Base-by-base conservation (phyloP, 2,113 vertebrate genomes). In the Amblyopsis rosae region DNA sequence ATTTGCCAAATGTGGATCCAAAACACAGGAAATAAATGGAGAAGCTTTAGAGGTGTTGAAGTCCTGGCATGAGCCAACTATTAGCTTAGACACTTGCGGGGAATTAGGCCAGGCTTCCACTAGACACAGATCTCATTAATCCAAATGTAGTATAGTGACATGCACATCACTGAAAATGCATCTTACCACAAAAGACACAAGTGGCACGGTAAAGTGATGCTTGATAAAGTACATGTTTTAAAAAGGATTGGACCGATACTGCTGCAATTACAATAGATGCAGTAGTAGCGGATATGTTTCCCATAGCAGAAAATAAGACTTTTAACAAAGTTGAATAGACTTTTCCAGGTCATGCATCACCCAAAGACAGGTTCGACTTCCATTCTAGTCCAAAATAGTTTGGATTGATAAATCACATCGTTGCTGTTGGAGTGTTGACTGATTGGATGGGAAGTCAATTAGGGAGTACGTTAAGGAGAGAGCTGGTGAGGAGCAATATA, bases 1-100 rank as follows among this genome's bases (percentile, higher is more conserved):
- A 75, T 59, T 86, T 79, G 77, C 82, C 73, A 83, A 73, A 81
- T 67, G 80, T 72, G 71, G 67, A 79, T 82, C 75, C 68, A 83
- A 53, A 80, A 65, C 64, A 64, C 59, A 64, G 64, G 59, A 75
- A 73, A 82, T 66, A 12, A 47, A 62, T 53, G 55, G 64, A 69
- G 17, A 56, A 70, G 65, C 13, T 69, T 72, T 33, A 12, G 69
- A 66, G 26, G 26, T 26, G 26, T 73, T 75, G 35, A 71, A 79
- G 73, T 56, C 15, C 59, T 69, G 67, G 59, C 69, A 76, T 0
- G 9, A 64, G 67, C n/a, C 7, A 59, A 65, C 81, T 61, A 66
- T 46, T 72, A 6, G 7, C 11, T 74, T 69, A 76, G 82, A 81
- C 82, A 80, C 80, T 57, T 80, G 76, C 79, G 65, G 9, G 60